Conservation (phyloP, 1,140 invertebrate species). For the Penaeus japonicus region DNA sequence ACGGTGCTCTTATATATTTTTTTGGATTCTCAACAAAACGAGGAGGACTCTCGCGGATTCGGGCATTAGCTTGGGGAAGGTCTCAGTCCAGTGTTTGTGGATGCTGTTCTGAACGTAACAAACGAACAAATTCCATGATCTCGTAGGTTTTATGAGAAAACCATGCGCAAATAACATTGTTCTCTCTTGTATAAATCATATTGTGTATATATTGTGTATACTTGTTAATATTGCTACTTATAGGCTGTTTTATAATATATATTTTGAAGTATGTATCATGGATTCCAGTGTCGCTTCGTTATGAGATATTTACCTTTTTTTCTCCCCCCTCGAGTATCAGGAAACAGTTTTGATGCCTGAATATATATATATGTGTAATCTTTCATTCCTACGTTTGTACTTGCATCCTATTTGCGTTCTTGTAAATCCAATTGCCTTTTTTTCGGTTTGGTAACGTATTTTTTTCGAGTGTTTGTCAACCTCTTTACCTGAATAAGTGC, state of each 20-base stretch:
- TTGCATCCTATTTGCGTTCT: neutral
- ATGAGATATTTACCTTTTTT: constrained; percentile 9
- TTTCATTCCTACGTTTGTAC: too few species aligned
- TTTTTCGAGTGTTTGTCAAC: neutral
- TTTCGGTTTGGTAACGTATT: neutral
- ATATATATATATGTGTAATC: too few species aligned
- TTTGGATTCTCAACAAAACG: constrained; percentile 36
- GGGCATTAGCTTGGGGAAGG: constrained; percentile 31
- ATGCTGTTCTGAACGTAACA: constrained; percentile 8
- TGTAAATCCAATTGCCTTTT: neutral
- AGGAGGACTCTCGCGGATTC: neutral
- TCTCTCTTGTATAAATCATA: constrained; percentile 39
- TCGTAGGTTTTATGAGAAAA: constrained; percentile 46
- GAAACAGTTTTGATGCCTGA: too few species aligned
- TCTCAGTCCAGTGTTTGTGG: neutral
- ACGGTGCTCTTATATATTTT: constrained; percentile 34
- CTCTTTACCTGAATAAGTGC: constrained; percentile 30
- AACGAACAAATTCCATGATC: constrained; percentile 24
- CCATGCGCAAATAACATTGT: constrained; percentile 20
- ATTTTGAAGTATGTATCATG: constrained; percentile 19
- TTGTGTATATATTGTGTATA: constrained; percentile 50
- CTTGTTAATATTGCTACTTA: constrained; percentile 49
- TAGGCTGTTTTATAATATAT: constrained; percentile 48
- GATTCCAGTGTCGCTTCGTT: constrained; percentile 37
- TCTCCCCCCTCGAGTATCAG: too few species aligned